Evolutionary conservation across 2,888 invertebrate species (phyloP).

Genomic region (Homarus gammarus): DNA sequence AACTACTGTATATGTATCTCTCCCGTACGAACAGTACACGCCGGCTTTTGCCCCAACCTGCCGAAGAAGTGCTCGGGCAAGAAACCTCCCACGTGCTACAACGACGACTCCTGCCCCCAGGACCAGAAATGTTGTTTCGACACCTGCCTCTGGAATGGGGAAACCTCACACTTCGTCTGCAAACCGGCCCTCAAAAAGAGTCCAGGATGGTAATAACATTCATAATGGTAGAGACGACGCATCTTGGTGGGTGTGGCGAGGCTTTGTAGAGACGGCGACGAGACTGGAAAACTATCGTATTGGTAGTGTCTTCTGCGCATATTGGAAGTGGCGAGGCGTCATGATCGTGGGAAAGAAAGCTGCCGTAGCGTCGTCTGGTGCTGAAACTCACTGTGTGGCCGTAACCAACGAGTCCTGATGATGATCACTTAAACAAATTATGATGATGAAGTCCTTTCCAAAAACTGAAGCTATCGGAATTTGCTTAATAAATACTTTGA

Average conservation of each 20-base stretch:
- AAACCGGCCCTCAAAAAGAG: constrained; percentile 20
- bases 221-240: too few species aligned
- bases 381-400: too few species aligned
- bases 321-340: too few species aligned
- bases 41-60: constrained; percentile 31
- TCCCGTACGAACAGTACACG: background rate
- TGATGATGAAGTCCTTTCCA: too few species aligned
- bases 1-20: too few species aligned
- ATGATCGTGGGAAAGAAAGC: background rate
- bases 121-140: constrained; percentile 48
- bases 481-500: too few species aligned
- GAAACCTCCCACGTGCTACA: background rate
- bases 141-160: constrained; percentile 18
- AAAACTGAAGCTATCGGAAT: too few species aligned
- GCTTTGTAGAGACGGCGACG: background rate
- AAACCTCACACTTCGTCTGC: constrained; percentile 30
- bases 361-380: too few species aligned
- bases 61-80: constrained; percentile 15
- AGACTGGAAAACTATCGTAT: too few species aligned
- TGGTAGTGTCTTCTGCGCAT: too few species aligned
- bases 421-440: too few species aligned
- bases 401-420: too few species aligned
- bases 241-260: background rate
- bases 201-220: constrained; percentile 13
- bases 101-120: constrained; percentile 12